Conservation (phyloP, 2,888 invertebrate genomes). For the Fabriciana adippe region DNA sequence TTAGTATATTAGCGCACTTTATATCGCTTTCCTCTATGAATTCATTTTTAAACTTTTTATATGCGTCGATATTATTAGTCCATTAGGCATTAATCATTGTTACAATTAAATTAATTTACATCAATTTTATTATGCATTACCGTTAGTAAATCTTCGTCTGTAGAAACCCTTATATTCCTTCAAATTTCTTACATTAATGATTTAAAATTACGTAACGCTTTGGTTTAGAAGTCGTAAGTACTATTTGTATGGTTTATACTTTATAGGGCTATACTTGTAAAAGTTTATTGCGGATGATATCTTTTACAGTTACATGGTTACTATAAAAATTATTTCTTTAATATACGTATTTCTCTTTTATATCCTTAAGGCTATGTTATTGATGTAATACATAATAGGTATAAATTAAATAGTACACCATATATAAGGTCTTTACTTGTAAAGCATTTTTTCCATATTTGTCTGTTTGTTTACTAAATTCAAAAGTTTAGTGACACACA, state of each 20-base stretch:
- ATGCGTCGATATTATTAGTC: too few relatives aligned
- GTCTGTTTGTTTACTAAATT: too few relatives aligned
- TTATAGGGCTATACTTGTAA: constrained; percentile 17
- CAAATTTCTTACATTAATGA: constrained; percentile 23
- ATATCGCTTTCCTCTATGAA: too few relatives aligned
- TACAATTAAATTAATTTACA: neutral
- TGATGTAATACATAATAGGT: neutral
- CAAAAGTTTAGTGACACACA: too few relatives aligned
- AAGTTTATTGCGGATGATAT: constrained; percentile 18
- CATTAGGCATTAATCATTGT: too few relatives aligned
- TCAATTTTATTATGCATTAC: neutral
- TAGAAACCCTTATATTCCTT: neutral
- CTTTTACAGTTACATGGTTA: constrained; percentile 16
- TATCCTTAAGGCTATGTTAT: neutral
- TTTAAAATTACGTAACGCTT: constrained; percentile 33
- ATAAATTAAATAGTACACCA: neutral
- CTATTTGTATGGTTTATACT: constrained; percentile 19
- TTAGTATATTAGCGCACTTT: too few relatives aligned
- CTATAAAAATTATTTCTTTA: constrained; percentile 14
- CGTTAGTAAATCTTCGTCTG: neutral
- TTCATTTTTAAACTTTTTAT: too few relatives aligned
- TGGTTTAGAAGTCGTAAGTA: constrained; percentile 23
- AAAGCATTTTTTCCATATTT: too few relatives aligned
- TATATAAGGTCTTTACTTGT: neutral
- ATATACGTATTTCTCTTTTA: constrained; percentile 1